Evolutionary conservation across 2,113 vertebrate species (phyloP), one percentile per base, ranked within the genome.

Genomic region (Malurus alboscapulatus): DNA sequence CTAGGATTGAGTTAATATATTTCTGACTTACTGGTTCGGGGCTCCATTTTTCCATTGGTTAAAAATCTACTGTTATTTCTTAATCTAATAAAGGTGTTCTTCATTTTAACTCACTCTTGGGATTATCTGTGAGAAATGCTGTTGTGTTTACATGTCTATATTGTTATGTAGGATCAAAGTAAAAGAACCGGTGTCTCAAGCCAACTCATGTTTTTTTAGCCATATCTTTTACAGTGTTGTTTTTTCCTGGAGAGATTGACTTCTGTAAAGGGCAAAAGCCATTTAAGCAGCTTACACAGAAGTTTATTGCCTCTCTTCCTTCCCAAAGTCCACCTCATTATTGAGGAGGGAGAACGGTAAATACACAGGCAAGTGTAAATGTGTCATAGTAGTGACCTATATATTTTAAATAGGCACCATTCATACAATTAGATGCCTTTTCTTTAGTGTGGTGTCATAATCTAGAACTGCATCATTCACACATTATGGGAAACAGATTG

Each of bases 211-310:
- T 81, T 59, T 48, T 78, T 82, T 73, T 19, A 51, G 18, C 62
- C 25, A 0, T 69, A 19, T 75, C 58, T 94, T 5, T 51, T 61
- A 17, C 5, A 25, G 19, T 73, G 50, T 85, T 90, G 53, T 2
- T 76, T 90, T 82, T 90, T 61, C 40, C 58, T 90, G 24, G 36
- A 83, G 50, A 68, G 53, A 61, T 44, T 30, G 38, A n/a, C 53
- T 76, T 75, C 71, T 57, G 25, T 75, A 75, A 53, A 85, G 71
- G 71, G 45, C 85, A 93, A 88, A 93, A 95, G n/a, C 30, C 54
- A 4, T 65, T 65, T 68, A 71, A 82, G 50, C 50, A 65, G 58
- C 15, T 92, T 54, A 65, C 45, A 22, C 50, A 24, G 69, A 42
- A 32, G 50, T 83, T 94, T 93, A 75, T 90, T 45, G 59, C 63